Base-by-base conservation (phyloP, 2,888 invertebrate genomes). In the Dryobota labecula region DNA sequence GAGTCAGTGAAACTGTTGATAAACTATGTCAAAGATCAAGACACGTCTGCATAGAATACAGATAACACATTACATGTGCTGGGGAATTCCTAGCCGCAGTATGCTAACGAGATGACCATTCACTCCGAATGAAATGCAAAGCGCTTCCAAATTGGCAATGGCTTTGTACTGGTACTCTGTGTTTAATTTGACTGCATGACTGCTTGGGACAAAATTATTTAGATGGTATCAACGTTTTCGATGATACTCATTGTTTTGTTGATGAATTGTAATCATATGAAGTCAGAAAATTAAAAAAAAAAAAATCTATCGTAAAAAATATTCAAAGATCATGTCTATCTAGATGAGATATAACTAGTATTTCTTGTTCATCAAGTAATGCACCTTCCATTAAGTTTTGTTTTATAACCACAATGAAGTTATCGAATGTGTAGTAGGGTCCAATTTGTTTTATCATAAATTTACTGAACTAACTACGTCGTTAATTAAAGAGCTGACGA, bases 21-120 rank as follows among this genome's bases (percentile, higher is more conserved):
- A 82, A 72, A 73, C 30, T 58, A 47, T 63, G 74, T 80, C 80
- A 80, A 63, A 80, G 80, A 83, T 69, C 83, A 69, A 53, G 33
- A 33, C 27, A 56, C 47, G 83, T 73, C 63, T 69, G 36, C 20
- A 27, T 61, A 36, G 57, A 27, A 65, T 41, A 63, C 58, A 66
- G 80, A 80, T 80, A 79, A 83, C 64, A 63, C 8, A 41, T 54
- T 43, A 56, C 67, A 54, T 58, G 62, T 45, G 57, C 63, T 63
- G 66, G 80, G 80, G 80, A 73, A 83, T 69, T 80, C 83, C 83
- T 38, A 69, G 51, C 6, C 33, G 15, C 83, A 62, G 24, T 57
- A 62, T 79, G 62, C 56, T 63, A 69, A 83, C 54, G 57, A 67
- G 66, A 24, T 57, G 78, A 24, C 63, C 67, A 67, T 67, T 63